Conservation (phyloP, 1,140 invertebrate species). For the Carcinoscorpius rotundicauda region DNA sequence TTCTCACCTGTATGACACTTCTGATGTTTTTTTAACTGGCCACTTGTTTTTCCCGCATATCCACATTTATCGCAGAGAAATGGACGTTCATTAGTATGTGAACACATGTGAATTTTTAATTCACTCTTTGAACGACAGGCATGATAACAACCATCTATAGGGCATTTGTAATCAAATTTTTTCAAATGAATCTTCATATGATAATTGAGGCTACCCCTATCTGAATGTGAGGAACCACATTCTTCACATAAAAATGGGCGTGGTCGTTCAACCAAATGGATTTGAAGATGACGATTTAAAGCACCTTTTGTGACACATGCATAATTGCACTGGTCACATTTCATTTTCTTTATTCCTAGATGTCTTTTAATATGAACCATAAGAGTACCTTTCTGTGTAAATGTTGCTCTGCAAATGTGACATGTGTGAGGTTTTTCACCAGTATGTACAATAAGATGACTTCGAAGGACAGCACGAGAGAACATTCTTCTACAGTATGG, state of each 20-base stretch:
- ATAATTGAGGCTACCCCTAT: slow-evolving; percentile 43
- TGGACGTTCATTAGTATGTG: slow-evolving; percentile 35
- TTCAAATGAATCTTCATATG: slow-evolving; percentile 47
- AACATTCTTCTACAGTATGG: slow-evolving; percentile 23
- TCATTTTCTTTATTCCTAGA: slow-evolving; percentile 33
- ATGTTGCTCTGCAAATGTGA: slow-evolving; percentile 38
- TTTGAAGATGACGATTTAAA: slow-evolving; percentile 29
- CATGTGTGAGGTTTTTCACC: slow-evolving; percentile 19
- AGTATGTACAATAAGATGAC: slow-evolving; percentile 13
- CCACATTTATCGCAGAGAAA: slow-evolving; percentile 50
- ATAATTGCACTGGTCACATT: slow-evolving; percentile 35
- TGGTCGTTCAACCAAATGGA: slow-evolving; percentile 21
- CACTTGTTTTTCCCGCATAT: slow-evolving; percentile 48
- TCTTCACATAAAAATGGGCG: slow-evolving; percentile 40
- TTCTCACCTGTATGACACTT: slow-evolving; percentile 20
- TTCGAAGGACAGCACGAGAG: slow-evolving; percentile 15
- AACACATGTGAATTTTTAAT: slow-evolving; percentile 36
- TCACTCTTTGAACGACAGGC: slow-evolving; percentile 40
- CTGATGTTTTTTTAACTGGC: slow-evolving; percentile 31
- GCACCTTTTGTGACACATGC: slow-evolving; percentile 30
- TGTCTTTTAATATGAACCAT: slow-evolving; percentile 35
- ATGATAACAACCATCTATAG: slow-evolving; percentile 32
- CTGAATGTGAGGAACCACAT: slow-evolving; percentile 37
- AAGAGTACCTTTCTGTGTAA: slow-evolving; percentile 36
- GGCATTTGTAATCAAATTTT: slow-evolving; percentile 43